phyloP scores from a whole-genome alignment of 2,113 vertebrate genomes.

The Poecilia latipinna region DNA sequence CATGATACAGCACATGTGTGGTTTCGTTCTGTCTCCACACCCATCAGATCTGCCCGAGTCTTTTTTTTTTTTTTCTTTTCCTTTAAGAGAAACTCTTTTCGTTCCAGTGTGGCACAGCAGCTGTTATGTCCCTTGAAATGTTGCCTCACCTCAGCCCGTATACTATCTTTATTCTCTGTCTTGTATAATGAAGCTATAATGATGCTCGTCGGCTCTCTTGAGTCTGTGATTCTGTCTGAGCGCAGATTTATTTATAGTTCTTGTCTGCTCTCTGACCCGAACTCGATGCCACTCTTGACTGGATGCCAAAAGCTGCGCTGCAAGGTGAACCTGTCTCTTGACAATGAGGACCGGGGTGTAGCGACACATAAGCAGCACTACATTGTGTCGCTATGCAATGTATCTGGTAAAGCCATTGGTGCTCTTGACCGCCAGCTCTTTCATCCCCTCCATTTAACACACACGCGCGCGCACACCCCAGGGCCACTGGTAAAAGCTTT shows the following conservation, averaged over 20 bases:
- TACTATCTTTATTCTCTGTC: conserved; percentile 25
- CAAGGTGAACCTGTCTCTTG: conserved; percentile 19
- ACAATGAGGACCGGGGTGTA: conserved; percentile 1
- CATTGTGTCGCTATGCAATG: conserved; percentile 27
- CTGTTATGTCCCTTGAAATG: conserved; percentile 27
- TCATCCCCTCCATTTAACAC: conserved; percentile 42
- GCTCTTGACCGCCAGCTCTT: conserved; percentile 44
- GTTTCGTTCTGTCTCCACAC: conserved; percentile 38
- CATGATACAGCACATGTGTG: conserved; percentile 30
- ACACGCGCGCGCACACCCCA: conserved; percentile 6
- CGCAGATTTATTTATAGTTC: neutral
- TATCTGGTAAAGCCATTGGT: conserved; percentile 33
- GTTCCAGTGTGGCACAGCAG: conserved; percentile 18
- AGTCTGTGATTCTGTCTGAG: neutral
- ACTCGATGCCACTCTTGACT: conserved; percentile 9
- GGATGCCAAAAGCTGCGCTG: conserved; percentile 18
- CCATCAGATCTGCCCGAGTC: conserved; percentile 32
- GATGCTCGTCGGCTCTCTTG: neutral
- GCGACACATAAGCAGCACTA: conserved; percentile 13
- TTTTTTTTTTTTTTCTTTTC: neutral
- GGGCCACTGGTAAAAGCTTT: conserved; percentile 46
- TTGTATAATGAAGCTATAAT: neutral
- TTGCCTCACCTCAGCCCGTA: conserved; percentile 27
- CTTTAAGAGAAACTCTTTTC: conserved; percentile 1
- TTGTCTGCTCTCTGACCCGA: conserved; percentile 6